Evolutionary conservation across 2,113 vertebrate genomes (phyloP).

Genomic region (Tor tambroides): DNA sequence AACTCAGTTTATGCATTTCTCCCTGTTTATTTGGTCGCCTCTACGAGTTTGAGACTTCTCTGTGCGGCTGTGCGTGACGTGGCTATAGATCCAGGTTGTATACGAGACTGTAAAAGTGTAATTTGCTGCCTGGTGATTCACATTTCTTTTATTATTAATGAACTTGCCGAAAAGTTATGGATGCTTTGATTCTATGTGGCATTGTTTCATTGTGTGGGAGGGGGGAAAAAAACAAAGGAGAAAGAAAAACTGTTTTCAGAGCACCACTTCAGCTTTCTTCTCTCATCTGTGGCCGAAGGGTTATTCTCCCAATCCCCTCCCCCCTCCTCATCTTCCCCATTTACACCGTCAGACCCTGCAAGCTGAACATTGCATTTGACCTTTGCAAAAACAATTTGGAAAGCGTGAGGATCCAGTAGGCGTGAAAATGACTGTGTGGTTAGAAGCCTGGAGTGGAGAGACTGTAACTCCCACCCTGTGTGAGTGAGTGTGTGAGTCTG

Average conservation of each 20-base stretch:
- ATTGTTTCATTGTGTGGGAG: conserved; percentile 13
- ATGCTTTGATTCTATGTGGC: conserved; percentile 9
- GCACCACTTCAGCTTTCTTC: neutral
- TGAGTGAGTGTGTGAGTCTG: too few relatives aligned
- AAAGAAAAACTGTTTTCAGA: neutral
- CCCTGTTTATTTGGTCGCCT: conserved; percentile 34
- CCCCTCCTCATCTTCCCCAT: conserved; percentile 51
- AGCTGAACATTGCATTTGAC: conserved; percentile 66
- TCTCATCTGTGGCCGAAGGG: conserved; percentile 19
- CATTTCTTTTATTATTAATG: conserved; percentile 33
- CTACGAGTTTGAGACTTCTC: conserved; percentile 31
- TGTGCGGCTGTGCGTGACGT: neutral
- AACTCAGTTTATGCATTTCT: conserved; percentile 10
- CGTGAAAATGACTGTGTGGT: conserved; percentile 54
- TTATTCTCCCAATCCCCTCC: conserved; percentile 61
- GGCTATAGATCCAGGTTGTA: conserved; percentile 3
- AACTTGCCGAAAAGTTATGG: conserved; percentile 32
- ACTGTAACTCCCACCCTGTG: conserved; percentile 37
- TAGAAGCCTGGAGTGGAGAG: conserved; percentile 46
- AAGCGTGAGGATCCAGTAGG: conserved; percentile 47
- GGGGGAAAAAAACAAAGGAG: neutral
- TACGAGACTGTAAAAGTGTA: conserved; percentile 29
- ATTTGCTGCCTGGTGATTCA: neutral
- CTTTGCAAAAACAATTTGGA: conserved; percentile 67
- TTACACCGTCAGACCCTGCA: conserved; percentile 57